phyloP scores from a whole-genome alignment of 2,888 invertebrate species.

The Lamproptera curius region DNA sequence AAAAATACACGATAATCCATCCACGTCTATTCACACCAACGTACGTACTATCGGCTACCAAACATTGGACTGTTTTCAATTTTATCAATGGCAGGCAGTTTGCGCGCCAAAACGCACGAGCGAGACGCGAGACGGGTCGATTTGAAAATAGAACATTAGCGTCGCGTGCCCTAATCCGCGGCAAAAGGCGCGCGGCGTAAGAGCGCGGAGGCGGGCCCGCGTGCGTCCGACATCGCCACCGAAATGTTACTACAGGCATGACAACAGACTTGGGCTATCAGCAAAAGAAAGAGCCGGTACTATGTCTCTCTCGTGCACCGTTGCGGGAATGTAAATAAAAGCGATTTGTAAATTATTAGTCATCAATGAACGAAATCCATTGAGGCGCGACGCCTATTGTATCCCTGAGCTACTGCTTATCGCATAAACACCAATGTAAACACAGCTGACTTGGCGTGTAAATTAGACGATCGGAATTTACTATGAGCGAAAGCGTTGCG shows the following conservation, averaged over 20 bases:
- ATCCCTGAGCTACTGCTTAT: background rate
- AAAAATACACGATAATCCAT: too few relatives aligned
- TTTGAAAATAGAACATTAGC: conserved; percentile 31
- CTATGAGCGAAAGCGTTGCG: too few relatives aligned
- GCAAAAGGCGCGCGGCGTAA: conserved; percentile 54
- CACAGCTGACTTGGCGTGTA: background rate
- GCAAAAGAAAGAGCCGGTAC: conserved; percentile 59
- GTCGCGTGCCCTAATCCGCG: conserved; percentile 54
- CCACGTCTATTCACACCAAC: background rate
- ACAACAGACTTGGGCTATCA: conserved; percentile 43
- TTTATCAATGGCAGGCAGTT: conserved; percentile 43
- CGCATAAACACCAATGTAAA: background rate
- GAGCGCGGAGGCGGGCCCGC: conserved; percentile 54
- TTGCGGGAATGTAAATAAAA: conserved; percentile 15
- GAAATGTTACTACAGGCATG: conserved; percentile 64
- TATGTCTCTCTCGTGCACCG: conserved; percentile 15
- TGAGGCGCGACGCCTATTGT: conserved; percentile 2
- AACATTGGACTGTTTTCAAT: conserved; percentile 65
- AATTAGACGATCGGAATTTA: background rate
- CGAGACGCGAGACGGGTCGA: conserved; percentile 37
- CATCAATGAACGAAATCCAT: conserved; percentile 19
- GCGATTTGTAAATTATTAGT: conserved; percentile 19
- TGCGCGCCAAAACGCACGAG: conserved; percentile 41
- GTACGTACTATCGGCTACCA: conserved; percentile 39
- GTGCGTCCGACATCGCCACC: conserved; percentile 75